These are phyloP conservation scores for Stenodema calcarata DNA, from an alignment of 2,888 invertebrate species.

Conservation along the genomic window DNA sequence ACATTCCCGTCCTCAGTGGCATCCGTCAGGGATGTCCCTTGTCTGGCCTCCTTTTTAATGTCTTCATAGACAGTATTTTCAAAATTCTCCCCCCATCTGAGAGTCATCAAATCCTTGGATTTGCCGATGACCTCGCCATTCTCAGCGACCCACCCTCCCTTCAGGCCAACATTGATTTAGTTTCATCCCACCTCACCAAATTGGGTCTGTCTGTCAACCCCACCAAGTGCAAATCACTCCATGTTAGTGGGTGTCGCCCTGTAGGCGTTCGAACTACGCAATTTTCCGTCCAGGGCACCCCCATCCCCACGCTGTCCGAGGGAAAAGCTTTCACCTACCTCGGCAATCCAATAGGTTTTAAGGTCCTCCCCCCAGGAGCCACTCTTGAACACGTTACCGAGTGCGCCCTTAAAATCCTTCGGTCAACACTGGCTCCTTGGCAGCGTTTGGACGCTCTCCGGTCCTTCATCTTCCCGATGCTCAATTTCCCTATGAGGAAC, in stretches of 20 bases:
- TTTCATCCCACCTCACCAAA: too few species aligned
- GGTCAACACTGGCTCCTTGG: slow-evolving; percentile 3
- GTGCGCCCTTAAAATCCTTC: slow-evolving; percentile 3
- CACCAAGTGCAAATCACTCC: too few species aligned
- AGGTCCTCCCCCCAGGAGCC: too few species aligned
- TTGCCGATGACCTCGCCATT: slow-evolving; percentile 14
- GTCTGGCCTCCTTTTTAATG: slow-evolving; percentile 25
- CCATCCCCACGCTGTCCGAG: background rate
- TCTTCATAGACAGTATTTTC: slow-evolving; percentile 15
- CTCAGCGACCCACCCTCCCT: background rate
- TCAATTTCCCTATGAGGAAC: slow-evolving; percentile 25
- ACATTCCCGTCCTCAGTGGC: background rate
- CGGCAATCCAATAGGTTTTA: slow-evolving; percentile 36
- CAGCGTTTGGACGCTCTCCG: slow-evolving; percentile 12
- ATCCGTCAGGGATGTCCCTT: slow-evolving; percentile 41
- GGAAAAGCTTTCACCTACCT: too few species aligned
- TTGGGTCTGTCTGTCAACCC: background rate
- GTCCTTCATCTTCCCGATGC: too few species aligned
- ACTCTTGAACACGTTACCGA: too few species aligned
- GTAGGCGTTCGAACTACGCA: background rate
- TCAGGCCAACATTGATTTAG: background rate
- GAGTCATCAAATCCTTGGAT: background rate
- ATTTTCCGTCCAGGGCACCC: too few species aligned
- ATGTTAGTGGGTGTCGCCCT: background rate
- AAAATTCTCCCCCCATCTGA: background rate